Percentiles rank a stretch among this genome's conserved stretches.
These are phyloP conservation scores for Odontamblyopus lacepedii DNA, from an alignment of 2,797 vertebrate species.

Conservation along the genomic window DNA sequence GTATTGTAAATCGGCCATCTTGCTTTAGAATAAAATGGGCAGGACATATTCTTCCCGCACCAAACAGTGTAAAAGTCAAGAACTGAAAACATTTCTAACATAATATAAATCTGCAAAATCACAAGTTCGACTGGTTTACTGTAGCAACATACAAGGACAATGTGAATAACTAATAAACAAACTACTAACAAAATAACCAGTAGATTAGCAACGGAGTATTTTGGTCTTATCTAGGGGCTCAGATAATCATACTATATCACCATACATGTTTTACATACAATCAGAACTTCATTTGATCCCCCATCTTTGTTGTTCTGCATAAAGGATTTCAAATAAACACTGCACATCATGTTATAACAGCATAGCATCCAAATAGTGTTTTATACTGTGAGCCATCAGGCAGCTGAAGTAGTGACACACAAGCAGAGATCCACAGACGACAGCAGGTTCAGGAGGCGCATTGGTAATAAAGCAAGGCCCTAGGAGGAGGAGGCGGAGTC, in stretches of 20 bases:
- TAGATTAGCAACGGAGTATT: not conserved
- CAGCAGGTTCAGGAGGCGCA: slow-evolving; percentile 42
- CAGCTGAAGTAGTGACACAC: slow-evolving; percentile 29
- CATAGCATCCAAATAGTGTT: not conserved
- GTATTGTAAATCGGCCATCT: not conserved
- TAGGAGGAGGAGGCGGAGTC: slow-evolving; percentile 43
- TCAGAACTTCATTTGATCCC: too few species aligned
- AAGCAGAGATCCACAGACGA: slow-evolving; percentile 32
- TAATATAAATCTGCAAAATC: too few species aligned
- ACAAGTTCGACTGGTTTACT: too few species aligned
- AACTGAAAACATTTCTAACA: too few species aligned
- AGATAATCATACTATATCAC: not conserved
- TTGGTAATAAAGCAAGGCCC: slow-evolving; percentile 43
- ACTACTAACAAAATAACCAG: not conserved
- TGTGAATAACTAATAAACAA: not conserved
- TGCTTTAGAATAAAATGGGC: not conserved
- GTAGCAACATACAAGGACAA: too few species aligned
- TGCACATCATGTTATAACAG: too few species aligned
- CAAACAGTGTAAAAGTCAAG: not conserved
- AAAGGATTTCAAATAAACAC: too few species aligned
- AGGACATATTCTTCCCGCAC: not conserved
- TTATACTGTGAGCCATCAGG: slow-evolving; percentile 26
- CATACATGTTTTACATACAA: not conserved
- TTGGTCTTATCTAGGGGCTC: not conserved
- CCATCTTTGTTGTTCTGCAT: too few species aligned